phyloP scores from a whole-genome alignment of 2,888 invertebrate species.

The Drosophila glabriapex region DNA sequence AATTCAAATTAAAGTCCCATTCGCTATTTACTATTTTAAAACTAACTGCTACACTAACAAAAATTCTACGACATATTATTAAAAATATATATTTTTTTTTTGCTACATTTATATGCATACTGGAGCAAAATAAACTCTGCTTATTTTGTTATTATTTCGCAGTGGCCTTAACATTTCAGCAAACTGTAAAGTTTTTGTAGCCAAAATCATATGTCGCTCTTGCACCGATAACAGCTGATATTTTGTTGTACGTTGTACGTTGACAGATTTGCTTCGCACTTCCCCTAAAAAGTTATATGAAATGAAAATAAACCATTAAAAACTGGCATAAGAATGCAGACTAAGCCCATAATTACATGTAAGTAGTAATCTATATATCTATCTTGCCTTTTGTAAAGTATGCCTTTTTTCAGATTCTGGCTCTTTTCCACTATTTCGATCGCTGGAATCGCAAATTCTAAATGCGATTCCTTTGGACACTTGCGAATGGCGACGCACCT shows the following conservation, averaged over 20 bases:
- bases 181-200: constrained; percentile 10
- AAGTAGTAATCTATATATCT: constrained; percentile 37
- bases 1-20: not conserved
- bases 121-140: not conserved
- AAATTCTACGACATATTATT: not conserved
- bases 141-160: not conserved
- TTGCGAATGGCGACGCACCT: constrained; percentile 96
- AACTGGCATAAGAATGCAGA: constrained; percentile 72
- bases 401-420: constrained; percentile 89
- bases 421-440: constrained; percentile 93
- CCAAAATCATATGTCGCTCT: constrained; percentile 31
- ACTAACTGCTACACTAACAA: not conserved
- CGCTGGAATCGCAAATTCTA: constrained; percentile 91
- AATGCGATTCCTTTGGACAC: constrained; percentile 94
- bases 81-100: not conserved
- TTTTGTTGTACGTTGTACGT: constrained; percentile 36
- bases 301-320: constrained; percentile 43
- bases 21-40: not conserved
- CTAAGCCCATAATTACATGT: constrained; percentile 84
- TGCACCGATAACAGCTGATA: constrained; percentile 42
- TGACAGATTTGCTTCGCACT: constrained; percentile 30
- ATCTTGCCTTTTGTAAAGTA: not conserved
- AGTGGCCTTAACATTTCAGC: constrained; percentile 18
- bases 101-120: not conserved
- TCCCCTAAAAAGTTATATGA: constrained; percentile 9